phyloP scores from a whole-genome alignment of 2,888 invertebrate genomes.

The Ormyrus labotus region DNA sequence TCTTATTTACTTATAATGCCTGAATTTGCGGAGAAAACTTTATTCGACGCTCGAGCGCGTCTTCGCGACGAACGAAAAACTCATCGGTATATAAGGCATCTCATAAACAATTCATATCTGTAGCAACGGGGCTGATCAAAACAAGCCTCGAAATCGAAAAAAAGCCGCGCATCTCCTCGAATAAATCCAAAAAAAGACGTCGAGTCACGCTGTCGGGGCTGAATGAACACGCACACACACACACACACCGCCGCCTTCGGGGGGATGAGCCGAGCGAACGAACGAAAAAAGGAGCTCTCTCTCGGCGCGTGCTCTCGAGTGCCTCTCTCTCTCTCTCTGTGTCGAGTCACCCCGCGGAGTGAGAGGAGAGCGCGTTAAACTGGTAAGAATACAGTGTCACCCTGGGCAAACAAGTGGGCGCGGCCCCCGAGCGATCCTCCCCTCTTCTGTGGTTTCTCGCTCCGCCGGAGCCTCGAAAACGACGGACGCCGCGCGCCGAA shows the following conservation, averaged over 20 bases:
- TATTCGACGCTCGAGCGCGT: not conserved
- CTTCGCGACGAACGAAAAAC: not conserved
- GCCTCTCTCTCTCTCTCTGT: not conserved
- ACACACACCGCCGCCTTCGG: not conserved
- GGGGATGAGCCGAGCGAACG: conserved; percentile 13
- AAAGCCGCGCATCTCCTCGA: not conserved
- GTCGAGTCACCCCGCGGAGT: conserved; percentile 31
- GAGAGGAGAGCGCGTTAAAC: conserved; percentile 53
- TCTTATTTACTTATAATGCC: no score
- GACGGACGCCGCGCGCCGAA: not conserved
- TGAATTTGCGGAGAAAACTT: no score
- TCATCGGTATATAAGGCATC: not conserved
- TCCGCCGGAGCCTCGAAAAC: not conserved
- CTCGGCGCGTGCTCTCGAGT: conserved; percentile 24
- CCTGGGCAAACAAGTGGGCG: conserved; percentile 71
- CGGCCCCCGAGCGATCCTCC: conserved; percentile 58
- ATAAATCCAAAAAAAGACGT: conserved; percentile 9
- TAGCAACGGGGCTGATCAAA: not conserved
- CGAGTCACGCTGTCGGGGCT: conserved; percentile 35
- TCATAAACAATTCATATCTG: conserved; percentile 12
- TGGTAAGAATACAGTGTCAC: conserved; percentile 66
- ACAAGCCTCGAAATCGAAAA: conserved; percentile 16
- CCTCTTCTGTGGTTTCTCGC: conserved; percentile 44
- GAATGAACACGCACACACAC: not conserved
- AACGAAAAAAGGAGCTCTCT: conserved; percentile 13